Evolutionary conservation across 2,113 vertebrate species (phyloP).

Genomic region (Mus spicilegus): DNA sequence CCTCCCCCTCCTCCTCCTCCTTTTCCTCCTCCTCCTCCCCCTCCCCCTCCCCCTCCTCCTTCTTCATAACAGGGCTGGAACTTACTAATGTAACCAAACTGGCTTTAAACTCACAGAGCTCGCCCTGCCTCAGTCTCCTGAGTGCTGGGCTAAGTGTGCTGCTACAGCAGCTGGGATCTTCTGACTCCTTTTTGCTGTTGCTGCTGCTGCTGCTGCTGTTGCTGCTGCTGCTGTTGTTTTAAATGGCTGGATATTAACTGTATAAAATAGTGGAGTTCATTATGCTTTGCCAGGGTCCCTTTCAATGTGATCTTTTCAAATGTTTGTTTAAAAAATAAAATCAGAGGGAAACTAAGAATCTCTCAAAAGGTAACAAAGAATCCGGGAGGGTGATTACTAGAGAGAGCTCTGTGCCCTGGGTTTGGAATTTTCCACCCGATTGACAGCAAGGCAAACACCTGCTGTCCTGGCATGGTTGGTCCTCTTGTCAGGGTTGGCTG

Average conservation of each 20-base stretch:
- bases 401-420: constrained; percentile 14
- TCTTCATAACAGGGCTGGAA: neutral
- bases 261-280: neutral
- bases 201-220: neutral
- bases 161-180: neutral
- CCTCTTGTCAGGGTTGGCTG: neutral
- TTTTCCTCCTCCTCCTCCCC: neutral
- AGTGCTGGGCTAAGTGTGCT: neutral
- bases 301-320: neutral
- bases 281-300: neutral
- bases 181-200: neutral
- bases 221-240: neutral
- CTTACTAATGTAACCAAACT: neutral
- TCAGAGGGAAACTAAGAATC: neutral
- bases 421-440: constrained; percentile 51
- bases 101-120: neutral
- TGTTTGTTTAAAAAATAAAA: neutral
- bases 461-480: constrained; percentile 31
- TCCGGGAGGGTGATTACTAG: constrained; percentile 11
- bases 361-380: constrained; percentile 42
- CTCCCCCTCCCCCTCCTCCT: too few relatives aligned
- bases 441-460: constrained; percentile 59
- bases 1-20: accelerated
- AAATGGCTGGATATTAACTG: neutral
- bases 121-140: neutral